Evolutionary conservation across 2,797 vertebrate species (phyloP).

Genomic region (Acrocephalus scirpaceus): DNA sequence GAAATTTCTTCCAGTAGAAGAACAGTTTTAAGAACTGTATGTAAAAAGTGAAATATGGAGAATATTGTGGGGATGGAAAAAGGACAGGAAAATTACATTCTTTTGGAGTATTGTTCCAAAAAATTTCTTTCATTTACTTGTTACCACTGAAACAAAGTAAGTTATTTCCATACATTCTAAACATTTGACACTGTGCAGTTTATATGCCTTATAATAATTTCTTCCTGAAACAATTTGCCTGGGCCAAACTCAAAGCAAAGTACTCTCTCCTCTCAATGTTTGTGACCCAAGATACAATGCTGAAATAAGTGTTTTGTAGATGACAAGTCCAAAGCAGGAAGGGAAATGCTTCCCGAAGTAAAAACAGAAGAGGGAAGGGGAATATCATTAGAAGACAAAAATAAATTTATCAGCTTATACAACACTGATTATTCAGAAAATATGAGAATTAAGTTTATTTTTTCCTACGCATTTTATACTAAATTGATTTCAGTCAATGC

Average conservation of each 20-base stretch:
- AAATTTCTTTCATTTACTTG: background rate
- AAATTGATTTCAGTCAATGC: background rate
- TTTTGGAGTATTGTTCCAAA: background rate
- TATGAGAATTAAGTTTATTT: background rate
- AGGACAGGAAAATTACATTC: background rate
- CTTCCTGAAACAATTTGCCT: background rate
- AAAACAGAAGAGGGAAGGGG: accelerated
- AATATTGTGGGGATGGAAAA: background rate
- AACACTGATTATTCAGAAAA: background rate
- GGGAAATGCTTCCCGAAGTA: background rate
- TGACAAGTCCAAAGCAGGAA: accelerated
- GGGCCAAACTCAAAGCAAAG: background rate
- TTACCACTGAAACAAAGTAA: background rate
- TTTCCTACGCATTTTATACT: background rate
- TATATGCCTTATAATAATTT: background rate
- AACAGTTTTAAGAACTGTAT: background rate
- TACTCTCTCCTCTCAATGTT: background rate
- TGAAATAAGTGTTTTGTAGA: background rate
- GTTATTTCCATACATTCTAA: background rate
- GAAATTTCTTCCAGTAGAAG: background rate
- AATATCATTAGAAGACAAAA: background rate
- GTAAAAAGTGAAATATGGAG: background rate
- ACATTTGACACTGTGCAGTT: background rate
- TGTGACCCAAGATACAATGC: background rate
- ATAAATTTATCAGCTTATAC: background rate